Percentiles rank a stretch among this genome's conserved stretches.
These are phyloP conservation scores for Philhelius pedissequus DNA, from an alignment of 2,888 invertebrate species.

Conservation along the genomic window DNA sequence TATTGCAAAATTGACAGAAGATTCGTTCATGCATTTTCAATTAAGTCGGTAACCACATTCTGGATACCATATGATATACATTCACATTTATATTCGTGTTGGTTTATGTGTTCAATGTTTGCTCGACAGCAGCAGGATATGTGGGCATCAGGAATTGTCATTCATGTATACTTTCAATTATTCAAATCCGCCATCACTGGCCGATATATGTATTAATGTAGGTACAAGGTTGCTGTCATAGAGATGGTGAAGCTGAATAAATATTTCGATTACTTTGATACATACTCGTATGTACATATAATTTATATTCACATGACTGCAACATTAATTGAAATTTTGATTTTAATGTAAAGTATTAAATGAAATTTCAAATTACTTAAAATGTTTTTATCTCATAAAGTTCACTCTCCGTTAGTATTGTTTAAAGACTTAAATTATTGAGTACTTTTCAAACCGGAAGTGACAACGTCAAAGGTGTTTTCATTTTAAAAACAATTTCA, in stretches of 20 bases:
- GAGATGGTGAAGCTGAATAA: not conserved
- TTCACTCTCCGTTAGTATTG: too few species aligned
- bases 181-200: conserved; percentile 27
- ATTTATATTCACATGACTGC: not conserved
- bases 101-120: not conserved
- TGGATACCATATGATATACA: not conserved
- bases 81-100: not conserved
- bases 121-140: conserved; percentile 22
- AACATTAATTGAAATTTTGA: not conserved
- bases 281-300: too few species aligned
- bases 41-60: conserved; percentile 6
- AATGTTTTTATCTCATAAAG: too few species aligned
- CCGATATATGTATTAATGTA: too few species aligned
- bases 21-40: conserved; percentile 44
- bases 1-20: conserved; percentile 20
- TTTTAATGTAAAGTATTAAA: not conserved
- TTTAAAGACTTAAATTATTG: conserved; percentile 20
- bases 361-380: not conserved
- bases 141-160: conserved; percentile 41
- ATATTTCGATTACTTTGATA: too few species aligned
- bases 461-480: conserved; percentile 49
- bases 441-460: conserved; percentile 32
- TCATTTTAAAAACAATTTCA: conserved; percentile 35
- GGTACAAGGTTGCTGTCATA: not conserved
- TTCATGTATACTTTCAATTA: conserved; percentile 47